Base-by-base conservation (phyloP, 2,888 invertebrate genomes). In the Heliconius cydno region DNA sequence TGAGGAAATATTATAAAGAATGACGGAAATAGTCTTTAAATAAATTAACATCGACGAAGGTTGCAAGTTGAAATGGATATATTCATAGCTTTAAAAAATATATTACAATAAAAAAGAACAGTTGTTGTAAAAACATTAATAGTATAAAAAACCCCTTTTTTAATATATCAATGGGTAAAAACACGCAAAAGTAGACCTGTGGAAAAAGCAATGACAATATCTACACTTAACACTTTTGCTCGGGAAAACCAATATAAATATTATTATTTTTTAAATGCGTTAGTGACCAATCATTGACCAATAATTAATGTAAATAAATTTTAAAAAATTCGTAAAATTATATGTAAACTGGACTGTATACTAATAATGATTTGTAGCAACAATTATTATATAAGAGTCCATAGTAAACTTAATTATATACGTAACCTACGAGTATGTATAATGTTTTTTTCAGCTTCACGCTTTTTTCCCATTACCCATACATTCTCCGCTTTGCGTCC, bases 1-100 rank as follows among this genome's bases (percentile, higher is more conserved):
- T 68, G 34, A 68, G n/a, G 68, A 68, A 67, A 67, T 67, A 34
- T 67, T 34, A 22, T 67, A 22, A 67, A 67, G 15, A 22, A 34
- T 34, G 67, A 67, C 67, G 67, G 67, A 67, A 68, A 68, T 25
- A n/a, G 10, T 15, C 5, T 38, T 38, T 68, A 68, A n/a, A 68
- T 68, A 38, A 67, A 67, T 67, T 34, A 34, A 25, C 38, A 68
- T 38, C n/a, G 4, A n/a, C 4, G 38, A 68, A 68, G 38, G 68
- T 68, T 68, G n/a, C 68, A 38, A 3, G 38, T 38, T 38, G 13
- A 68, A 68, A 68, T 68, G 38, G 2, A 38, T 38, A 38, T 38
- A 12, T 63, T 63, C 25, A 28, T 5, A 13, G 13, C 25, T 63
- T 25, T 63, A 28, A 25, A 63, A 34, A 34, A 34, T 6, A 13